Evolutionary conservation across 2,797 vertebrate species (phyloP), one percentile per base, ranked within the genome.

Genomic region (Miichthys miiuy): DNA sequence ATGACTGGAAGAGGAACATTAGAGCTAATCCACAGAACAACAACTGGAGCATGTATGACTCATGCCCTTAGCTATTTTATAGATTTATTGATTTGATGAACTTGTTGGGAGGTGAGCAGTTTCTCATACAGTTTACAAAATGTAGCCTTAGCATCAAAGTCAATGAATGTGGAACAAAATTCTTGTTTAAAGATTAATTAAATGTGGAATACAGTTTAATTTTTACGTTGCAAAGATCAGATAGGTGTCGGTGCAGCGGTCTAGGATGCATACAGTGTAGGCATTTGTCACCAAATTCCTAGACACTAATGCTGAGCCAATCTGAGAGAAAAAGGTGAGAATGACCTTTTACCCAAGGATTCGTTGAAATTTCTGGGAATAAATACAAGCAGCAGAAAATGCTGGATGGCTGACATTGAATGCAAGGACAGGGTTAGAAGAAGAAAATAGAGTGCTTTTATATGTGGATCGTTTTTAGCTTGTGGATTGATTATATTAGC

Each of bases 21-120:
- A 48, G 64, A 52, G 14, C 25, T 76, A 38, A 72, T 79, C 9
- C 42, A 57, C 6, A 54, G 46, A 55, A 13, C 21, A 56, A 30
- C 30, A 57, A 72, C 10, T 50, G 41, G 21, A 66, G 6, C 52
- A 30, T 20, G n/a, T 52, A 57, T 77, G 69, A 81, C 55, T 73
- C 57, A 81, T 6, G 38, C 44, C 51, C 52, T 58, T 3, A 1
- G 23, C 17, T 41, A 11, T 52, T 72, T 57, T 51, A 58, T 65
- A 23, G n/a, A 16, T 47, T 55, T 63, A 55, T 38, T 68, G 75
- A 58, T 62, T 27, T 25, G 6, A 16, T 30, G 51, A 48, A 41
- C 65, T 38, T 58, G n/a, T 68, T 75, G 47, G 5, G 6, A 17
- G 27, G 34, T 0, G 1, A 58, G 3, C 17, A 6, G 30, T 61